These are phyloP conservation scores for Percina caprodes DNA, from an alignment of 2,113 vertebrate species.

Conservation along the genomic window DNA sequence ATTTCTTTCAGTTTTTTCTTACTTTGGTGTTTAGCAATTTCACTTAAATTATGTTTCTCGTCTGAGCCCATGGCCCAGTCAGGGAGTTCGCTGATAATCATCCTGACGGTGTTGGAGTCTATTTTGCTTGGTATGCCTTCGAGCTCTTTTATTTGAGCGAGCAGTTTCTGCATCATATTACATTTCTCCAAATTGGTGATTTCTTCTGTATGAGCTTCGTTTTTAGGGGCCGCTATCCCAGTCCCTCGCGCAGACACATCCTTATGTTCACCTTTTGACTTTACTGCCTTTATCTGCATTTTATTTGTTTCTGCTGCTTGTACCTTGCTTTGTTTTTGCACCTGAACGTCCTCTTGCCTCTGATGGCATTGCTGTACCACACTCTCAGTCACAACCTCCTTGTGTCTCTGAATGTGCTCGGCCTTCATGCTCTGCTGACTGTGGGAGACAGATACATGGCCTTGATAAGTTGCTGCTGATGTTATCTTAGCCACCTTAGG, in stretches of 20 bases:
- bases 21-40: constrained; percentile 80
- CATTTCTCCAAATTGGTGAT: constrained; percentile 84
- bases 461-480: constrained; percentile 54
- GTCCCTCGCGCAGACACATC: constrained; percentile 39
- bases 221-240: constrained; percentile 36
- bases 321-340: constrained; percentile 68
- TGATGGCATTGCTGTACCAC: constrained; percentile 71
- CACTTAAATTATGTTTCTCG: constrained; percentile 80
- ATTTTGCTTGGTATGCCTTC: constrained; percentile 83
- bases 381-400: constrained; percentile 76
- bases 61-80: constrained; percentile 85
- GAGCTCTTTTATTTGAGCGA: constrained; percentile 86
- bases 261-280: constrained; percentile 60
- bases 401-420: constrained; percentile 64
- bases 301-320: constrained; percentile 57
- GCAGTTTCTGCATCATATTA: constrained; percentile 83
- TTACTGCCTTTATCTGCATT: constrained; percentile 55
- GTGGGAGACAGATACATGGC: constrained; percentile 62
- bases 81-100: constrained; percentile 84
- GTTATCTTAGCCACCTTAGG: constrained; percentile 69
- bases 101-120: constrained; percentile 81
- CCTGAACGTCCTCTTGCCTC: constrained; percentile 67
- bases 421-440: constrained; percentile 72
- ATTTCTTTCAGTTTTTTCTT: constrained; percentile 89
- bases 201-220: constrained; percentile 73